A percentile compares a stretch with the other conserved stretches of the same genome.
phyloP scores from a whole-genome alignment of 53 echinoderm and acorn worm genomes.

The Echinarachnius parma region DNA sequence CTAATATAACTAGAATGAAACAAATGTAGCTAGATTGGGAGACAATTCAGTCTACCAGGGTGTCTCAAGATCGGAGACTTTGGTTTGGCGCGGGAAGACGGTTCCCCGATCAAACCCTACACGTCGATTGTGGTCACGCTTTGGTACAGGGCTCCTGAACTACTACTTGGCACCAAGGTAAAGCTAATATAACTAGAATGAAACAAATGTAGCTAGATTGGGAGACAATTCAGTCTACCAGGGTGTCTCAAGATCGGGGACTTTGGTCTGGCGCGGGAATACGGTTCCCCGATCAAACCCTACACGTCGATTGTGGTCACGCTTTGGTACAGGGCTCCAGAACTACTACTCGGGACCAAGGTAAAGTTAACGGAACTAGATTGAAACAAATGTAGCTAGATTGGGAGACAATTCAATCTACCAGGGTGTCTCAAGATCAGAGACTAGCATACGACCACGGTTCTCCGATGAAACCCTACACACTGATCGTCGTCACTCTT shows the following conservation, averaged over 20 bases:
- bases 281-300: conserved; percentile 91
- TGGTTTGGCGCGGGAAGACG: conserved; percentile 85
- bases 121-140: neutral
- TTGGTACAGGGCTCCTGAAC: conserved; percentile 9
- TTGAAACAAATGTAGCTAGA: too few species aligned
- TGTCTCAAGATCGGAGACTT: conserved; percentile 88
- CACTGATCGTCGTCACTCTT: neutral
- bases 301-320: conserved; percentile 97
- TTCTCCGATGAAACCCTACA: neutral
- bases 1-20: too few species aligned
- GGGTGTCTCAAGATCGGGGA: conserved; percentile 95
- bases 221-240: conserved; percentile 84
- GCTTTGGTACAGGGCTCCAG: conserved; percentile 92
- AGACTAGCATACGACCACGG: neutral
- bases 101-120: conserved; percentile 32
- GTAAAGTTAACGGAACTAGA: too few species aligned
- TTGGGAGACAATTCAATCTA: too few species aligned
- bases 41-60: conserved; percentile 88
- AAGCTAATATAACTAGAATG: neutral
- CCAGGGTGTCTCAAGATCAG: too few species aligned
- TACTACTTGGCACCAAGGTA: conserved; percentile 30
- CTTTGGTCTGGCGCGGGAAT: conserved; percentile 97
- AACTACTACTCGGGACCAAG: conserved; percentile 85
- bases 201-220: too few species aligned
- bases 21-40: too few species aligned